These are phyloP conservation scores for Tribolium madens DNA, from an alignment of 1,140 invertebrate species.

Conservation along the genomic window DNA sequence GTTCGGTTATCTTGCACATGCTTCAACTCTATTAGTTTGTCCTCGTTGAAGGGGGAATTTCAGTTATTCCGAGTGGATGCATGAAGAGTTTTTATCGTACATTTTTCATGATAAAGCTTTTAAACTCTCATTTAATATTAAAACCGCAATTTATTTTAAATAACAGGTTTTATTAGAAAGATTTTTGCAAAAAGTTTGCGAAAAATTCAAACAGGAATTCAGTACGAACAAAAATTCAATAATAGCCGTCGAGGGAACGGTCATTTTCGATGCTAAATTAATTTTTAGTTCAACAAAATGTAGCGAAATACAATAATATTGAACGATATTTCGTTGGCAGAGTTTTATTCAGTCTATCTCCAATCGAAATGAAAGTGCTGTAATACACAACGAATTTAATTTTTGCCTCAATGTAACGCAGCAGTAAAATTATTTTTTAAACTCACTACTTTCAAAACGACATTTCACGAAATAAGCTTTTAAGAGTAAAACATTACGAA, in stretches of 20 bases:
- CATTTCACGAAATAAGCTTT: too few species aligned
- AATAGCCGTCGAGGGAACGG: background rate
- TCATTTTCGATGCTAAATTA: background rate
- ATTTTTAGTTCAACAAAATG: background rate
- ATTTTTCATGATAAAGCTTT: background rate
- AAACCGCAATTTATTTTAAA: background rate
- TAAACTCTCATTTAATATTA: background rate
- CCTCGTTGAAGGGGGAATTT: background rate
- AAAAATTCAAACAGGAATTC: background rate
- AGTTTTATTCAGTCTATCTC: background rate
- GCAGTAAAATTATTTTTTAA: background rate
- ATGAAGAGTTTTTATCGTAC: background rate
- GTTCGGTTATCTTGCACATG: background rate
- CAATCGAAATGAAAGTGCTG: constrained; percentile 22
- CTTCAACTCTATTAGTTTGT: background rate
- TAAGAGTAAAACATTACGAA: too few species aligned
- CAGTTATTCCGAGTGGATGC: background rate
- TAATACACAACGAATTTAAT: constrained; percentile 7
- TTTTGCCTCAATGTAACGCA: background rate
- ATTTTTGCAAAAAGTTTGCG: background rate
- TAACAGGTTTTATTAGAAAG: background rate
- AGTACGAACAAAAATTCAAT: background rate
- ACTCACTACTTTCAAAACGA: too few species aligned
- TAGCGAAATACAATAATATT: background rate
- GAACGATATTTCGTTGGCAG: background rate